These are phyloP conservation scores for Drosophila fulvimacula DNA, from an alignment of 2,888 invertebrate species.

Conservation along the genomic window DNA sequence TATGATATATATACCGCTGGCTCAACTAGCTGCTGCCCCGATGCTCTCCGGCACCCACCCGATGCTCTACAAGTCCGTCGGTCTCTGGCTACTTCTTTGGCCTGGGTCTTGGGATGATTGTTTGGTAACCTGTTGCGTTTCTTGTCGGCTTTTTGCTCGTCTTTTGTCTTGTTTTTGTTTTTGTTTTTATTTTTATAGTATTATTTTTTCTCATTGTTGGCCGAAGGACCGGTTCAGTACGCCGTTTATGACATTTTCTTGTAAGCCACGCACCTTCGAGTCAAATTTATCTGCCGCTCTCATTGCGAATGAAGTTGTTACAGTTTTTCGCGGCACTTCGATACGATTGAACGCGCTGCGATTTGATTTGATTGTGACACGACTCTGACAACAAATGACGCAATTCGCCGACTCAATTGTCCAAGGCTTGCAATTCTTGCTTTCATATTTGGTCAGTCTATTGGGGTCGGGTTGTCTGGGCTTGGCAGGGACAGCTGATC, in stretches of 20 bases:
- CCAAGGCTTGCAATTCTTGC: conserved; percentile 56
- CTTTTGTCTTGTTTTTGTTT: conserved; percentile 27
- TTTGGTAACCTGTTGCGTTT: conserved; percentile 78
- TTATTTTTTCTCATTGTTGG: conserved; percentile 39
- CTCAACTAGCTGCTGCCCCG: conserved; percentile 9
- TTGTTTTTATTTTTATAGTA: conserved; percentile 14
- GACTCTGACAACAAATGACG: conserved; percentile 74
- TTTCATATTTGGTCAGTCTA: conserved; percentile 44
- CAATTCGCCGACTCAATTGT: conserved; percentile 58
- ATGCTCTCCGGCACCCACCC: conserved; percentile 10
- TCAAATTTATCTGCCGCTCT: conserved; percentile 67
- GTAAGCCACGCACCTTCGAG: conserved; percentile 80
- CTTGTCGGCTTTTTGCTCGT: conserved; percentile 69
- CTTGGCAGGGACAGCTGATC: neutral
- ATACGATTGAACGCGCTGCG: conserved; percentile 34
- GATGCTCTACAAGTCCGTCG: conserved; percentile 1
- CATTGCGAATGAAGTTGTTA: conserved; percentile 78
- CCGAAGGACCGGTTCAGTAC: conserved; percentile 46
- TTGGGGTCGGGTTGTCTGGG: conserved; percentile 5
- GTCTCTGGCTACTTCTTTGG: conserved; percentile 17
- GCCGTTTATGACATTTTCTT: conserved; percentile 77
- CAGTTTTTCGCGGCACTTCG: conserved; percentile 55
- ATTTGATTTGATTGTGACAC: conserved; percentile 78
- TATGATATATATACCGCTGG: conserved; percentile 71
- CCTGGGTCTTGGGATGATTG: conserved; percentile 47